Conservation (phyloP, 2,113 vertebrate species). For the Ciconia maguari region DNA sequence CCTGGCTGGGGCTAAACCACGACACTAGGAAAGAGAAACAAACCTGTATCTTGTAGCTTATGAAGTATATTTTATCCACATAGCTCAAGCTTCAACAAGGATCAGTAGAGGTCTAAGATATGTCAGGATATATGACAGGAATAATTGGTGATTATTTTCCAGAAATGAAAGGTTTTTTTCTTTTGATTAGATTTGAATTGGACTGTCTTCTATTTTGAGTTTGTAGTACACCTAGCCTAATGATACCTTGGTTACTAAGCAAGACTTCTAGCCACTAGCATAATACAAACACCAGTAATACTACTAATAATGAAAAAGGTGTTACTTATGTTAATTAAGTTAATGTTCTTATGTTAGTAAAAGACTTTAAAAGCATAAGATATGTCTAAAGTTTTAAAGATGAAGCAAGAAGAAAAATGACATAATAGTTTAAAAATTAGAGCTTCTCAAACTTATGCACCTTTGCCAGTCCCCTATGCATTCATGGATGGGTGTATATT, state of each 20-base stretch:
- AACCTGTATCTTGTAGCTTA: neutral
- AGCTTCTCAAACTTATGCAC: neutral
- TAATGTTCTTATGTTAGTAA: neutral
- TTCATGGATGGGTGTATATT: neutral
- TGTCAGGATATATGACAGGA: rapidly evolving
- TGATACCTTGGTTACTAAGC: neutral
- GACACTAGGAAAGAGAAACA: neutral
- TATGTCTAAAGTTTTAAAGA: neutral
- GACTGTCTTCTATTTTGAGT: neutral
- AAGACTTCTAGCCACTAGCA: neutral
- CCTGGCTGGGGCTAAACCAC: too few relatives aligned
- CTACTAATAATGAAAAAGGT: neutral
- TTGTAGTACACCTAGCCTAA: neutral
- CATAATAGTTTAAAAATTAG: neutral
- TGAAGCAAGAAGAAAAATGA: neutral
- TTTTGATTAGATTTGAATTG: neutral
- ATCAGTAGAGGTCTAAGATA: neutral
- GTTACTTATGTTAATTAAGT: neutral
- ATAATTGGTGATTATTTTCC: neutral
- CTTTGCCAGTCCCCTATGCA: neutral
- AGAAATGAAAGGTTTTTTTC: neutral
- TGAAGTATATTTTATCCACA: neutral
- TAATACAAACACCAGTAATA: neutral
- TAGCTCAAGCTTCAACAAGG: neutral
- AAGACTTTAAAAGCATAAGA: neutral